Conservation (phyloP, 2,113 vertebrate genomes). For the Pachycephala philippinensis region DNA sequence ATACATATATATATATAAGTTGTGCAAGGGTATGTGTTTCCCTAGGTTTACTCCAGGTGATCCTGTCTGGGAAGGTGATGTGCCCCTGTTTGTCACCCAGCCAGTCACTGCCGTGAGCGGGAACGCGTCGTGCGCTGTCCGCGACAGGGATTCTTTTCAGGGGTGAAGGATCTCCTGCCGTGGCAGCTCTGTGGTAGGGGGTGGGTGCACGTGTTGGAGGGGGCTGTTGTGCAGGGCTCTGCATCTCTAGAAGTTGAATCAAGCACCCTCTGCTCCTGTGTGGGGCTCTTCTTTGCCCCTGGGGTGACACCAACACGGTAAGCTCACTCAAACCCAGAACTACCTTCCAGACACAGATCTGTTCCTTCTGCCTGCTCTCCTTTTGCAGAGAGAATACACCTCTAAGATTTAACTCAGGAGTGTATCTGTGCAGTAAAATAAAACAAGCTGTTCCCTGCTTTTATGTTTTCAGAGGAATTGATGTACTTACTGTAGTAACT, state of each 20-base stretch:
- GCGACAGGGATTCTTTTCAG: not conserved
- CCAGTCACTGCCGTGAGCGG: not conserved
- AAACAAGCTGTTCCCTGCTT: not conserved
- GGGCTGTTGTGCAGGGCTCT: not conserved
- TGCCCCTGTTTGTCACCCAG: not conserved
- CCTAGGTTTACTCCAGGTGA: conserved; percentile 4
- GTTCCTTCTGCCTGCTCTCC: not conserved
- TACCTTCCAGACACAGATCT: not conserved
- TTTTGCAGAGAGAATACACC: not conserved
- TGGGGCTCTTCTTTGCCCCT: not conserved
- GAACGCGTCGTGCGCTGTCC: fast-evolving
- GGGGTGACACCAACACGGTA: not conserved
- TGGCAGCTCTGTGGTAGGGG: not conserved
- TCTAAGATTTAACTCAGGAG: not conserved
- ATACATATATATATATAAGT: conserved; percentile 27
- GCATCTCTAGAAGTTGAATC: not conserved
- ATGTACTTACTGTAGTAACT: not conserved
- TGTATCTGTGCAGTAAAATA: conserved; percentile 11
- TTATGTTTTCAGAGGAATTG: not conserved
- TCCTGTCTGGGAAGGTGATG: not conserved
- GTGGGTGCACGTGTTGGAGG: not conserved
- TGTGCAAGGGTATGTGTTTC: conserved; percentile 31
- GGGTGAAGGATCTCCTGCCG: not conserved
- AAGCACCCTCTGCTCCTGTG: not conserved
- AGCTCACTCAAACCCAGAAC: not conserved